phyloP scores from a whole-genome alignment of 2,797 vertebrate genomes.

The Liparis tanakae region DNA sequence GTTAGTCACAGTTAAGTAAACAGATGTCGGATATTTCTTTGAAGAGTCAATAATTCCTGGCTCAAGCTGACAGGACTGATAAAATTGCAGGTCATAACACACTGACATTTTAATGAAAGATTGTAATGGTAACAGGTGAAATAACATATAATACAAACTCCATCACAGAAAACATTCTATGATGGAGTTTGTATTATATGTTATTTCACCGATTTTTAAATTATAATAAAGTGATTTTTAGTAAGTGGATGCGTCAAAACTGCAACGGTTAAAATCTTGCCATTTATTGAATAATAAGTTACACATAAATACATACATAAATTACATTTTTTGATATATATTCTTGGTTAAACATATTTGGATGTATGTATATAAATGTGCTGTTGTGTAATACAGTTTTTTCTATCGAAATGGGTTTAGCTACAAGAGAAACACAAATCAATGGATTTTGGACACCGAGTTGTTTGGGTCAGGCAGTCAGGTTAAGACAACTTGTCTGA shows the following conservation, averaged over 20 bases:
- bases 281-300: background rate
- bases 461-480: constrained; percentile 32
- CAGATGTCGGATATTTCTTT: constrained; percentile 9
- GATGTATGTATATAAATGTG: background rate
- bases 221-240: background rate
- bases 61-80: constrained; percentile 23
- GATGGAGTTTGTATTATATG: background rate
- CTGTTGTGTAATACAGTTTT: background rate
- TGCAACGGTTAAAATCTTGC: background rate
- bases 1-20: constrained; percentile 13
- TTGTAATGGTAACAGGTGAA: background rate
- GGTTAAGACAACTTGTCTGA: constrained; percentile 57
- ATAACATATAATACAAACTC: no score
- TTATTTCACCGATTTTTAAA: background rate
- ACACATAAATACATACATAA: background rate
- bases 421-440: background rate
- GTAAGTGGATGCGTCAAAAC: background rate
- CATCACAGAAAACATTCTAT: background rate
- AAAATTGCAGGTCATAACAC: constrained; percentile 31
- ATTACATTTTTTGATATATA: background rate
- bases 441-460: constrained; percentile 17
- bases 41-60: constrained; percentile 20
- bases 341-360: background rate
- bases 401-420: background rate
- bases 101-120: constrained; percentile 42